phyloP scores from a whole-genome alignment of 2,888 invertebrate genomes.

The Rhogogaster chlorosoma region DNA sequence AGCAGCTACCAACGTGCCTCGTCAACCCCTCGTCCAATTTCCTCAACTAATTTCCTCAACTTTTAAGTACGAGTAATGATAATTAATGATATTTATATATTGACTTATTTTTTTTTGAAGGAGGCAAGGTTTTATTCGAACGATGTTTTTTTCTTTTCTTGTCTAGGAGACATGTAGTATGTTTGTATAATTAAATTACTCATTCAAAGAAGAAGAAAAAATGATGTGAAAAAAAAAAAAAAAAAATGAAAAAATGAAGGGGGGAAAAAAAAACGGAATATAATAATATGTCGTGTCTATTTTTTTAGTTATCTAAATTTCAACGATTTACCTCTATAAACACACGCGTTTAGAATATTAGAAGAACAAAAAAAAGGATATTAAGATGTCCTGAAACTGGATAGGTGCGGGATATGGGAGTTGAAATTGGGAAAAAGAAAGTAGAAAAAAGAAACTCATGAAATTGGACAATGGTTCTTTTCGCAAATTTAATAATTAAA shows the following conservation, averaged over 20 bases:
- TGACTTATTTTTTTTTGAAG: constrained; percentile 3
- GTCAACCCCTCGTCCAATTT: constrained; percentile 18
- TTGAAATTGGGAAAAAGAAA: neutral
- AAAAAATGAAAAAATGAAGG: neutral
- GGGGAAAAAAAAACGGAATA: neutral
- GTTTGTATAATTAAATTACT: constrained; percentile 20
- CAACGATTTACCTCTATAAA: constrained; percentile 3
- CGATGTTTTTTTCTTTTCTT: neutral
- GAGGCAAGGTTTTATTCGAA: constrained; percentile 4
- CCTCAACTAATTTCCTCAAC: neutral
- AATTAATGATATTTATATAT: constrained; percentile 47
- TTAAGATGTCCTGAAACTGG: neutral
- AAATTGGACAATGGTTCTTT: neutral
- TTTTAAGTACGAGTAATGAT: constrained; percentile 16
- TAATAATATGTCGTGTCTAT: neutral
- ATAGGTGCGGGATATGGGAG: neutral
- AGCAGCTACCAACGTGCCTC: constrained; percentile 24
- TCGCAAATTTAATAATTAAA: neutral
- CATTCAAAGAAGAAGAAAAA: neutral
- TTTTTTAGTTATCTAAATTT: constrained; percentile 10
- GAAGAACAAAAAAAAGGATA: neutral
- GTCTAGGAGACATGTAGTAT: neutral
- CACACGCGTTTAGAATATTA: neutral
- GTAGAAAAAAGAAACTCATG: constrained; percentile 31
- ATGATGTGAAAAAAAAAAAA: neutral